phyloP scores from a whole-genome alignment of 1,140 invertebrate genomes.

The Phenacoccus solenopsis region DNA sequence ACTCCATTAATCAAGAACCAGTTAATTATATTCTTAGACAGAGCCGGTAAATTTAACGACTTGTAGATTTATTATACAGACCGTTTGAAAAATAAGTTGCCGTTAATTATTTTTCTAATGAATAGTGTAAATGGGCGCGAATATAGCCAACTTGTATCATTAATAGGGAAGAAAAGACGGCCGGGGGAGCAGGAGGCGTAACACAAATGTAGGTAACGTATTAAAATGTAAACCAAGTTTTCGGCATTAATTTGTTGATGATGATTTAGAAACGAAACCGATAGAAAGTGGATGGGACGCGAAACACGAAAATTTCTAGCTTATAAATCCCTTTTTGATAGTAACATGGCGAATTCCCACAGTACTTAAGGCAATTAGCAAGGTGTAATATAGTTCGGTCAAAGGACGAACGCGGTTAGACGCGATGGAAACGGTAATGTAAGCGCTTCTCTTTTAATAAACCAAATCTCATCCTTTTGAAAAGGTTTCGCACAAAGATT shows the following conservation, averaged over 20 bases:
- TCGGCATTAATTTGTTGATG: neutral
- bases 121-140: too few relatives aligned
- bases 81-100: neutral
- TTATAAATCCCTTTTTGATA: neutral
- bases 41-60: neutral
- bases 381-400: neutral
- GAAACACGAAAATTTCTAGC: neutral
- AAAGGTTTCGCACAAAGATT: neutral
- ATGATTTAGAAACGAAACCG: neutral
- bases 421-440: slow-evolving; percentile 1
- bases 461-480: neutral
- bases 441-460: slow-evolving; percentile 9
- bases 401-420: neutral
- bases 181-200: too few relatives aligned
- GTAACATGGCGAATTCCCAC: neutral
- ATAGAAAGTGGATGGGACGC: neutral
- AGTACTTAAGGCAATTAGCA: slow-evolving; percentile 9
- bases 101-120: neutral
- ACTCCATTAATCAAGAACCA: slow-evolving; percentile 1
- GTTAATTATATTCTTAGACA: slow-evolving; percentile 3
- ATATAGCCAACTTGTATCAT: neutral
- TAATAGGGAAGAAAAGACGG: neutral
- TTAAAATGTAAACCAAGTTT: neutral
- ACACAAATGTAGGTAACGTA: neutral
- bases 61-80: neutral